Conservation (phyloP, 2,797 vertebrate species). For the Anisognathus igniventris region DNA sequence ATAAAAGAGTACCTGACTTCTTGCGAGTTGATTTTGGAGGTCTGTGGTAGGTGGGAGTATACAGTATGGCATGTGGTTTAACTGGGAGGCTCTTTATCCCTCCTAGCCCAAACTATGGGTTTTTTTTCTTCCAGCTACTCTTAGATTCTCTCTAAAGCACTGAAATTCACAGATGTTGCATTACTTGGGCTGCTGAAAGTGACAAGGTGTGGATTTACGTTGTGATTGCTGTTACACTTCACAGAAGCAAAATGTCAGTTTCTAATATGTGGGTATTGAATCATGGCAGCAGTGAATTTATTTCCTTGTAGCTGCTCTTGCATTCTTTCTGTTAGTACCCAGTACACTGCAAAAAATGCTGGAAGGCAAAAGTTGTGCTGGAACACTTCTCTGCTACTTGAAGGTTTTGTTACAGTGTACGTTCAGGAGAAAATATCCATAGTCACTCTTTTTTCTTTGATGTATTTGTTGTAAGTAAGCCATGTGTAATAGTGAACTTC, state of each 20-base stretch:
- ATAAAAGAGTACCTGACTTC: not conserved
- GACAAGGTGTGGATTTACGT: conserved; percentile 18
- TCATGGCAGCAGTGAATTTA: not conserved
- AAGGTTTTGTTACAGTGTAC: not conserved
- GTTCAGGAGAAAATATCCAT: not conserved
- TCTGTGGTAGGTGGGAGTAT: not conserved
- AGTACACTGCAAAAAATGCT: not conserved
- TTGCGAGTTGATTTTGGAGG: not conserved
- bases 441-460: not conserved
- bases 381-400: not conserved
- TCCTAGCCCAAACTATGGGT: not conserved
- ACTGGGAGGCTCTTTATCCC: not conserved
- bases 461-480: not conserved
- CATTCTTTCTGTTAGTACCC: not conserved
- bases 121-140: not conserved
- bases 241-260: not conserved
- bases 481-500: not conserved
- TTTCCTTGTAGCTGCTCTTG: not conserved
- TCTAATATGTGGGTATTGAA: not conserved
- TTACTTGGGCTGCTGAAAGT: not conserved
- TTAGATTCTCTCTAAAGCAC: not conserved
- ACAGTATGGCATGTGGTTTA: not conserved
- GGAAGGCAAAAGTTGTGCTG: not conserved
- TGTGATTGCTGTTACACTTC: not conserved
- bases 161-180: not conserved